phyloP scores from a whole-genome alignment of 2,113 vertebrate species.

The Microcebus tavaratra region DNA sequence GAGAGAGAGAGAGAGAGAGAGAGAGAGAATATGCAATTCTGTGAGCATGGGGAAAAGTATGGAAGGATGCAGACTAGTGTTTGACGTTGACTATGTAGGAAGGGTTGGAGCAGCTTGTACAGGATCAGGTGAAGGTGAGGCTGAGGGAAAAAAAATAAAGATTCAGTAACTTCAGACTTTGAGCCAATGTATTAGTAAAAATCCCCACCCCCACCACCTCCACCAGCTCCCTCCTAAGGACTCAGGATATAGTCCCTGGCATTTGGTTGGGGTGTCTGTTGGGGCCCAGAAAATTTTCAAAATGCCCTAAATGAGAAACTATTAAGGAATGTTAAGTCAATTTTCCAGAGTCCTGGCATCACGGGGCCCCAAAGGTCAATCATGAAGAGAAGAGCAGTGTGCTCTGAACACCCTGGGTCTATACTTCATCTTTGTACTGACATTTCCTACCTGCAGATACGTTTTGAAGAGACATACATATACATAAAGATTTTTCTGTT shows the following conservation, averaged over 20 bases:
- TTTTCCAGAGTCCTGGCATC: neutral
- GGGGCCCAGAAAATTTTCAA: neutral
- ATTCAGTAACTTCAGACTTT: neutral
- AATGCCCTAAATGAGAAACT: neutral
- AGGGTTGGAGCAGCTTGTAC: neutral
- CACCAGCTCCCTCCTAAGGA: neutral
- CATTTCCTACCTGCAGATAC: neutral
- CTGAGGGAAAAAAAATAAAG: neutral
- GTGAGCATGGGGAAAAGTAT: neutral
- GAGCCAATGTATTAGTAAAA: neutral
- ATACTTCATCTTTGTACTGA: neutral
- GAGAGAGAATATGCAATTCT: neutral
- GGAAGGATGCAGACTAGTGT: neutral
- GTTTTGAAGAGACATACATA: neutral
- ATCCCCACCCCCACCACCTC: too few species aligned
- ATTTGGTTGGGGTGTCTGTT: neutral
- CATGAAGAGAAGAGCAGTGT: neutral
- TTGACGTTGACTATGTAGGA: neutral
- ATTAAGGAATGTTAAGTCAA: neutral
- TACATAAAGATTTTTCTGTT: neutral
- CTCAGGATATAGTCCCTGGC: neutral
- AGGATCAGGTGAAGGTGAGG: neutral
- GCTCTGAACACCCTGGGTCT: too few species aligned
- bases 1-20: too few species aligned
- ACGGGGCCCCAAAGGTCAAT: neutral